Conservation (phyloP, 1,140 invertebrate genomes). For the Papilio helenus region DNA sequence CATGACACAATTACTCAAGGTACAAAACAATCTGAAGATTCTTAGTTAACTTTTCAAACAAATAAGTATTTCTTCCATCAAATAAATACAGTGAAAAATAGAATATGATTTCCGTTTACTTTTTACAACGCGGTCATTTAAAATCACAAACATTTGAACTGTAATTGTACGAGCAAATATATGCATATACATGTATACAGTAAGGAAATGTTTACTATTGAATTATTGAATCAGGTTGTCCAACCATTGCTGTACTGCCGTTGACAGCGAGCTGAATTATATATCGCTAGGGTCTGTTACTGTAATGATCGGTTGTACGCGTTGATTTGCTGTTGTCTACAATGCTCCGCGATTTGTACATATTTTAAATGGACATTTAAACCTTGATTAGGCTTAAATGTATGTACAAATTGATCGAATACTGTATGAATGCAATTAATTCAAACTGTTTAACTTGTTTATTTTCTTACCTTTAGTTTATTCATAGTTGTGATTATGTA, state of each 20-base stretch:
- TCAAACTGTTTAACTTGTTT: neutral
- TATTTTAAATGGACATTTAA: slow-evolving; percentile 9
- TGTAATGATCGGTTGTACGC: slow-evolving; percentile 45
- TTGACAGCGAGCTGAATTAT: slow-evolving; percentile 54
- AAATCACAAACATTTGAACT: neutral
- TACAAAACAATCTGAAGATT: too few species aligned
- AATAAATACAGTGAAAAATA: neutral
- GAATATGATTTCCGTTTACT: neutral
- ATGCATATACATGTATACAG: slow-evolving; percentile 37
- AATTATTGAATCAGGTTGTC: slow-evolving; percentile 48
- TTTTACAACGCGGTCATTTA: neutral
- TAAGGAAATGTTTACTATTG: slow-evolving; percentile 48
- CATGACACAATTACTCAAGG: too few species aligned
- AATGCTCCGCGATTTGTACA: neutral
- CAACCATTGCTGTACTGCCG: slow-evolving; percentile 41
- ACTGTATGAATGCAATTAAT: neutral
- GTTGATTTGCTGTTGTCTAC: slow-evolving; percentile 33
- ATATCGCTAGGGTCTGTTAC: slow-evolving; percentile 42
- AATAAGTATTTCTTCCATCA: neutral
- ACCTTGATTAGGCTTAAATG: neutral
- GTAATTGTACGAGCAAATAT: slow-evolving; percentile 36
- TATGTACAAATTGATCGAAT: neutral
- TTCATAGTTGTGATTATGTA: too few species aligned
- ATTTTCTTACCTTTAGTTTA: too few species aligned
- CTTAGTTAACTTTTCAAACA: too few species aligned